phyloP scores from a whole-genome alignment of 2,888 invertebrate genomes.

The Gastracanthus pulcherrimus region DNA sequence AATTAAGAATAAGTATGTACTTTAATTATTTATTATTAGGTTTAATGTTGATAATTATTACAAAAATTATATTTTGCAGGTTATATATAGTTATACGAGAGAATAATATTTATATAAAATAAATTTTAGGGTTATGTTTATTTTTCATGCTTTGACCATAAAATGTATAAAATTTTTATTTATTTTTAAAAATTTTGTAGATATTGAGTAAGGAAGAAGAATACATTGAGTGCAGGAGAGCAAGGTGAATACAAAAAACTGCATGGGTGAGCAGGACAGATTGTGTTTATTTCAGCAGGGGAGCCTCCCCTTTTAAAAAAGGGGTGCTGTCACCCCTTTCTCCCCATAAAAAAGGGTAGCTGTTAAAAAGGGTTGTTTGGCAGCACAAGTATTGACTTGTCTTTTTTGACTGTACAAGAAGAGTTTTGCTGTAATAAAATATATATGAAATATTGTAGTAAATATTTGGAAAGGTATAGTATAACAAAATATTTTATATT shows the following conservation, averaged over 20 bases:
- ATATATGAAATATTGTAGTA: constrained; percentile 7
- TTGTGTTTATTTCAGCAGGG: constrained; percentile 45
- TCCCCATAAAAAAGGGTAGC: constrained; percentile 69
- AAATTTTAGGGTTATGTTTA: constrained; percentile 40
- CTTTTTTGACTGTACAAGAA: constrained; percentile 13
- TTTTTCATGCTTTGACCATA: not conserved
- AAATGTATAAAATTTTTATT: constrained; percentile 4
- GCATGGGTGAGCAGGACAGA: constrained; percentile 20
- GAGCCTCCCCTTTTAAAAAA: constrained; percentile 60
- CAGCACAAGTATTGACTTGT: constrained; percentile 65
- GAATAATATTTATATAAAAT: not conserved
- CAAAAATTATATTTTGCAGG: not conserved
- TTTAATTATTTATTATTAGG: not conserved
- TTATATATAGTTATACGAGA: not conserved
- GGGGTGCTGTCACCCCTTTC: constrained; percentile 71
- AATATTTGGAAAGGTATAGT: not conserved
- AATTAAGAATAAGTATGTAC: not conserved
- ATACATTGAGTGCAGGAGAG: not conserved
- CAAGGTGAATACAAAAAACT: constrained; percentile 27
- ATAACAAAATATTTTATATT: constrained; percentile 11
- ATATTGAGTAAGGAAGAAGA: not conserved
- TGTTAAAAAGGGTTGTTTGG: constrained; percentile 67
- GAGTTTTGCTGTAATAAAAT: not conserved
- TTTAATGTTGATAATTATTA: not conserved
- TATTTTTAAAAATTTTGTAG: not conserved